Base-by-base conservation (phyloP, 2,113 vertebrate species). In the Lepisosteus oculatus region DNA sequence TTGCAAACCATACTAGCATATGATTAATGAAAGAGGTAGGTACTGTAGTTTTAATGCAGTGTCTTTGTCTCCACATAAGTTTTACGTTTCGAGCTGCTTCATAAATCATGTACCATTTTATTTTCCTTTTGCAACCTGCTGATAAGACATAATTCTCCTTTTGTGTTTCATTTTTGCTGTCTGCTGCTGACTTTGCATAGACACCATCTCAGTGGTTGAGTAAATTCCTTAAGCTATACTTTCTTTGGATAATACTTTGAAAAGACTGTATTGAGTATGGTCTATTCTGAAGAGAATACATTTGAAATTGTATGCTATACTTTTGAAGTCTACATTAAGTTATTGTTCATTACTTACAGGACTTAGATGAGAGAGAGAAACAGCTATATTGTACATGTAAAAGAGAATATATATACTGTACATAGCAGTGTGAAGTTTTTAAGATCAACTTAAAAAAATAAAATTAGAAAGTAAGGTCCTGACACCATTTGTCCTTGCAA, bases 261-360 rank as follows among this genome's bases (percentile, higher is more conserved):
- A 72, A 66, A 69, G 62, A 43, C 45, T 8, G 43, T 80, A 81
- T 79, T 68, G 79, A 80, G 78, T 64, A 68, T 63, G 54, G 29
- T 62, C 72, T 29, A 2, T 76, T 47, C 75, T 78, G 80, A 78
- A 82, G 73, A 73, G 75, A 72, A 76, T 70, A 74, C 79, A 72
- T 81, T 67, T 69, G 61, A 62, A 72, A 13, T 8, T 55, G 44
- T 47, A 57, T 72, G 65, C 61, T 69, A 63, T 51, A 62, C 61
- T 9, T 43, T 41, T 68, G 55, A 44, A 41, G 0, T 57, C 12
- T 13, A 29, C 4, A 64, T 9, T 61, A 29, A 29, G 29, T 29
- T 29, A 29, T 29, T 29, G 29, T 29, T 29, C 29, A 29, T 29
- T 29, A 29, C 29, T 29, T 29, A 29, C 29, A 29, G 29, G 29